Percentiles rank a stretch among this genome's conserved stretches.
Evolutionary conservation across 1,140 invertebrate species (phyloP).

Genomic region (Lanistes nyassanus): DNA sequence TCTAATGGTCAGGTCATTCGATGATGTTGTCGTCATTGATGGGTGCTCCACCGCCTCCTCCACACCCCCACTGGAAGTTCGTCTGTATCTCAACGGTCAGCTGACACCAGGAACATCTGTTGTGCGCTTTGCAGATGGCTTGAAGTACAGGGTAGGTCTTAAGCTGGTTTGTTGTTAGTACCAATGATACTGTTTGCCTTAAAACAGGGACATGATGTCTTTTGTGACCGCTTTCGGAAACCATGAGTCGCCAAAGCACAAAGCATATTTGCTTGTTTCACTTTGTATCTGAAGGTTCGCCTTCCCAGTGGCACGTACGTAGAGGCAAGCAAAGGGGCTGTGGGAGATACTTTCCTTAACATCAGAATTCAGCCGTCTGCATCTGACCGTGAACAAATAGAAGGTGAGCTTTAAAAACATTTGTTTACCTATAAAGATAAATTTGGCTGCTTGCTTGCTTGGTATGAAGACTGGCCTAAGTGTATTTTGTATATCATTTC

Average conservation of each 20-base stretch:
- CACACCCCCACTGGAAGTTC: conserved; percentile 37
- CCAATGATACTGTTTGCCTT: neutral
- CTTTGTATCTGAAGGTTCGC: conserved; percentile 29
- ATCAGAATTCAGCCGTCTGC: conserved; percentile 43
- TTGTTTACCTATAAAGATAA: neutral
- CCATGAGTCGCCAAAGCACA: too few relatives aligned
- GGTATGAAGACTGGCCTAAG: too few relatives aligned
- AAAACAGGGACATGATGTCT: neutral
- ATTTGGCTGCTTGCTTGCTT: too few relatives aligned
- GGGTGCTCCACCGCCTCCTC: conserved; percentile 36
- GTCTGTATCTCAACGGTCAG: conserved; percentile 43
- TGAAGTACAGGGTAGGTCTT: conserved; percentile 39
- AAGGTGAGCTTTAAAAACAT: conserved; percentile 33
- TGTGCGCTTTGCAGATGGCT: conserved; percentile 37
- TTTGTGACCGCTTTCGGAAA: too few relatives aligned
- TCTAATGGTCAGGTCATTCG: conserved; percentile 47
- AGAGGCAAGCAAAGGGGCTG: conserved; percentile 32
- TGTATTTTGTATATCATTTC: too few relatives aligned
- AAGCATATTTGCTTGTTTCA: neutral
- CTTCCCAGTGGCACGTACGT: conserved; percentile 42
- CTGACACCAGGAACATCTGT: conserved; percentile 44
- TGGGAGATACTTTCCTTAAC: conserved; percentile 40
- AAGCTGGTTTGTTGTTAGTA: neutral
- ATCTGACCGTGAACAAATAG: conserved; percentile 37
- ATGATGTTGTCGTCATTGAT: conserved; percentile 60